These are phyloP conservation scores for Telenomus remus DNA, from an alignment of 1,140 invertebrate genomes.

Conservation along the genomic window DNA sequence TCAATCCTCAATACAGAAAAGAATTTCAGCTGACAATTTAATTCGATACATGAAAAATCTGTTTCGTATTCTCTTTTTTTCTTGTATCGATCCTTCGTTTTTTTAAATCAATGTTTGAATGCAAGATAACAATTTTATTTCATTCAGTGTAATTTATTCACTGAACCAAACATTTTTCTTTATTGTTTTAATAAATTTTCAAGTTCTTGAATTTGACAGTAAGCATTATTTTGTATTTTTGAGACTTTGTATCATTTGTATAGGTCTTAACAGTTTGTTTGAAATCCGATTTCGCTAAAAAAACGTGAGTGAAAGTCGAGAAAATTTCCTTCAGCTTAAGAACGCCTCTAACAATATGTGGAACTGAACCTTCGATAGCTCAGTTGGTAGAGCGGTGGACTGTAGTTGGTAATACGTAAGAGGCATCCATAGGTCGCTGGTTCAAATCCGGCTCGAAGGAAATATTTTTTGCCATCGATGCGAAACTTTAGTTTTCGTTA, in stretches of 20 bases:
- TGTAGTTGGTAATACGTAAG: slow-evolving; percentile 77
- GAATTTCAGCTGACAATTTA: slow-evolving; percentile 52
- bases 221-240: no score
- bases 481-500: background rate
- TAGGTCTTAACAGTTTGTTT: no score
- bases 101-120: background rate
- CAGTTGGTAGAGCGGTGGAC: slow-evolving; percentile 93
- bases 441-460: slow-evolving; percentile 67
- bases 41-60: slow-evolving; percentile 54
- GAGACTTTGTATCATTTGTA: no score
- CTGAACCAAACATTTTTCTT: no score
- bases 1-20: slow-evolving; percentile 54
- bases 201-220: no score
- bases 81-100: no score
- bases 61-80: slow-evolving; percentile 18
- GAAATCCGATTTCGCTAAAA: no score
- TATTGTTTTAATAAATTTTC: background rate
- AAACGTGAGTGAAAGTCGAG: background rate
- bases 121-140: no score
- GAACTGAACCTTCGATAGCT: slow-evolving; percentile 89
- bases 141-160: no score
- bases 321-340: background rate
- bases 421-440: slow-evolving; percentile 65
- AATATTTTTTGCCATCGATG: background rate
- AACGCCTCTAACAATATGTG: background rate